Percentiles rank a stretch among this genome's conserved stretches.
Conservation (phyloP, 2,797 vertebrate species). For the Carcharodon carcharias region DNA sequence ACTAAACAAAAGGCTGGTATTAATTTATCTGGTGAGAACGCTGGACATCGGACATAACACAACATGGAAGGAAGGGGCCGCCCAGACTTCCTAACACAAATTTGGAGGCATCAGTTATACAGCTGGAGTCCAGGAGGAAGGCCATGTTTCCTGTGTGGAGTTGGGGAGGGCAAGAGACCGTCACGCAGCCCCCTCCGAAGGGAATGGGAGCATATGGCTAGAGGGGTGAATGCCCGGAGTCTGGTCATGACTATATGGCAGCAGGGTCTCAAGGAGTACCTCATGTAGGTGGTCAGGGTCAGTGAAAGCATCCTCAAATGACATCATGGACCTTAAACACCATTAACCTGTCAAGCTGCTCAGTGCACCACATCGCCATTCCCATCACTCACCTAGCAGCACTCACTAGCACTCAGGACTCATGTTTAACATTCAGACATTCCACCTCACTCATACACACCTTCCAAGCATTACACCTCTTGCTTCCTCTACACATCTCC, state of each 20-base stretch:
- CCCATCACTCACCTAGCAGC: not conserved
- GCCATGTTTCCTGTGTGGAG: not conserved
- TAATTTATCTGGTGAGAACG: not conserved
- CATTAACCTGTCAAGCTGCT: not conserved
- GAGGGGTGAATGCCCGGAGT: not conserved
- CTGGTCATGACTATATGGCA: not conserved
- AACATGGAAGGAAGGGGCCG: not conserved
- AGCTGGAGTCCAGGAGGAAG: not conserved
- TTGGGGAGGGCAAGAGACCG: not conserved
- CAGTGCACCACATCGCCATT: not conserved
- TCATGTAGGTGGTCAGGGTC: too few relatives aligned
- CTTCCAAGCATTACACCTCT: not conserved
- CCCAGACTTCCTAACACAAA: not conserved
- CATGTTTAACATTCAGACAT: not conserved
- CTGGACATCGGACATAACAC: not conserved
- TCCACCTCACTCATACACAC: not conserved
- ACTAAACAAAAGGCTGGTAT: not conserved
- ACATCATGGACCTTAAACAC: not conserved
- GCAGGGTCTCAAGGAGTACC: not conserved
- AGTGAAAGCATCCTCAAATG: not conserved
- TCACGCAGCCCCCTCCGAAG: not conserved
- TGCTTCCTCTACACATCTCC: not conserved
- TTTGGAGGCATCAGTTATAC: not conserved
- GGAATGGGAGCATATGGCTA: not conserved
- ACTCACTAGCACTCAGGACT: not conserved